Evolutionary conservation across 2,888 invertebrate species (phyloP).

Genomic region (Epinotia demarniana): DNA sequence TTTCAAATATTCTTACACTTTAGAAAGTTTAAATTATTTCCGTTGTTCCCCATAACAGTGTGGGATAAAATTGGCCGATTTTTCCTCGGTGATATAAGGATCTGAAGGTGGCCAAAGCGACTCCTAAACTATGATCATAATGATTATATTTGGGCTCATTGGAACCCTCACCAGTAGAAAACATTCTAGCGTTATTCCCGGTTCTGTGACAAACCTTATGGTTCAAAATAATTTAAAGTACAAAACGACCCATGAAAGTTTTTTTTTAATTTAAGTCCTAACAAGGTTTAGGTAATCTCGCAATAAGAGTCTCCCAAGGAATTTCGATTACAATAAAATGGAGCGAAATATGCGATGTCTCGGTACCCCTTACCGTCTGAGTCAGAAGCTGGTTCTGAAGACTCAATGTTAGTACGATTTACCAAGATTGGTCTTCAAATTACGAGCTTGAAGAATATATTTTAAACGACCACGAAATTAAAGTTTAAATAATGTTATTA

Average conservation of each 20-base stretch:
- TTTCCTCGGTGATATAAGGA: no score
- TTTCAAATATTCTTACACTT: no score
- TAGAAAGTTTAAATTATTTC: no score
- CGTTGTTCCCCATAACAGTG: no score
- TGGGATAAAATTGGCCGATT: no score
- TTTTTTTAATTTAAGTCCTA: not conserved
- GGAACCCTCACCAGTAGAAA: no score
- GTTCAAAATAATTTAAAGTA: not conserved
- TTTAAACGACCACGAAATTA: not conserved
- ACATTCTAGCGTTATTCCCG: no score
- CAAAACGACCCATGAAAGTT: not conserved
- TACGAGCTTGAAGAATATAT: not conserved
- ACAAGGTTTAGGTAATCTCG: conserved; percentile 19
- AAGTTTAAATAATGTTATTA: not conserved
- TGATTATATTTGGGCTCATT: no score
- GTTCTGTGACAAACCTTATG: no score
- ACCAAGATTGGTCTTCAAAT: conserved; percentile 16
- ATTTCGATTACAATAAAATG: conserved; percentile 27
- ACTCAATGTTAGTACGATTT: conserved; percentile 20
- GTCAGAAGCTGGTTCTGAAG: conserved; percentile 5
- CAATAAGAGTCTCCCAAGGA: conserved; percentile 6
- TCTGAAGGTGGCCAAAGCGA: no score
- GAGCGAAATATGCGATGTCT: conserved; percentile 21
- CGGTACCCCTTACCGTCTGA: conserved; percentile 6
- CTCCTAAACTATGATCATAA: no score